Evolutionary conservation across 2,113 vertebrate species (phyloP).

Genomic region (Chroicocephalus ridibundus): DNA sequence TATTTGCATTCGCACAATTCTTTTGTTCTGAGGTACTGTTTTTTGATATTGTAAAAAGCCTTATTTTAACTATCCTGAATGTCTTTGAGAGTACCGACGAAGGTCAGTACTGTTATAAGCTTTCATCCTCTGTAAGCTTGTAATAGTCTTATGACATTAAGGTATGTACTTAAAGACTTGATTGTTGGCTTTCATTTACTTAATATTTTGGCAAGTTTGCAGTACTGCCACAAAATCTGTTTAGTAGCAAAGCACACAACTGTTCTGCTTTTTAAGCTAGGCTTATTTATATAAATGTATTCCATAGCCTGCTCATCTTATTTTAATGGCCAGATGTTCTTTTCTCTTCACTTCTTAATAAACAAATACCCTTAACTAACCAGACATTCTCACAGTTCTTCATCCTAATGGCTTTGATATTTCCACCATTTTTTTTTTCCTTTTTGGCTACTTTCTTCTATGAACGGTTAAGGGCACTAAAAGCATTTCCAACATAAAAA

Average conservation of each 20-base stretch:
- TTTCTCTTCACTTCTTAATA: constrained; percentile 53
- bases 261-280: constrained; percentile 46
- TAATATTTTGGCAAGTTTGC: constrained; percentile 57
- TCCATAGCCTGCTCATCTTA: constrained; percentile 51
- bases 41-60: neutral
- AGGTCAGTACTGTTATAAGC: constrained; percentile 29
- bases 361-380: constrained; percentile 45
- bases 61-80: neutral
- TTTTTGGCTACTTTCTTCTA: neutral
- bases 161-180: constrained; percentile 57
- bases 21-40: neutral
- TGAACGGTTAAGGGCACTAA: neutral
- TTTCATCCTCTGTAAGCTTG: constrained; percentile 4
- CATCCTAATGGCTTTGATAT: neutral
- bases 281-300: constrained; percentile 64
- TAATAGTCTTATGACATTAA: constrained; percentile 59
- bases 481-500: neutral
- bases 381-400: neutral
- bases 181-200: constrained; percentile 64
- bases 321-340: constrained; percentile 67
- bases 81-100: neutral
- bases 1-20: neutral
- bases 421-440: neutral
- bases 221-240: constrained; percentile 42
- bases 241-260: constrained; percentile 58